Evolutionary conservation across 2,113 vertebrate species (phyloP).

Genomic region (Myocastor coypus): DNA sequence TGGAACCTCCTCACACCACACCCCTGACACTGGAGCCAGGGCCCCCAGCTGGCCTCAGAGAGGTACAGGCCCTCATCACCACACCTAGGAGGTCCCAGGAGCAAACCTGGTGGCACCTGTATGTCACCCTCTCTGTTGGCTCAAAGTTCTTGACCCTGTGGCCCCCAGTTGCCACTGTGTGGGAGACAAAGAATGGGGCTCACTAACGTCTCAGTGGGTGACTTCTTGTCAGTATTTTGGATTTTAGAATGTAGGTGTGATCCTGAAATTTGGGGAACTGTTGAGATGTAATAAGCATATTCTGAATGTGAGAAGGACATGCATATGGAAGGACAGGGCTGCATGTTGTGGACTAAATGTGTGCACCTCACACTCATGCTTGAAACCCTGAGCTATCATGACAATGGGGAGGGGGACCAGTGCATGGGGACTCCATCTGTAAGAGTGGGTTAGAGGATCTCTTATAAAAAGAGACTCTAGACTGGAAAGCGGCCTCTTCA

Average conservation of each 20-base stretch:
- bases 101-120: too few species aligned
- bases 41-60: background rate
- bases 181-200: background rate
- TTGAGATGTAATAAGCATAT: background rate
- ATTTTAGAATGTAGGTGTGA: background rate
- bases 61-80: background rate
- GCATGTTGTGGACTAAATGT: background rate
- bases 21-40: accelerated
- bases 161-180: accelerated
- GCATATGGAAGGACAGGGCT: background rate
- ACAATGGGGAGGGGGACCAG: background rate
- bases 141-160: background rate
- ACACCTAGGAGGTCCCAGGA: background rate
- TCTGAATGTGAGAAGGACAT: background rate
- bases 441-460: background rate
- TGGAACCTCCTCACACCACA: background rate
- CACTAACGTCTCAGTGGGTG: background rate
- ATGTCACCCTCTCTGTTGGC: background rate
- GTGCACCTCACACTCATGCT: background rate
- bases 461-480: background rate
- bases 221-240: background rate
- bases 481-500: background rate
- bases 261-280: too few species aligned
- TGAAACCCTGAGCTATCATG: background rate
- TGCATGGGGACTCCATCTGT: too few species aligned